Evolutionary conservation across 2,113 vertebrate genomes (phyloP), one percentile per base, ranked within the genome.

Genomic region (Tylochromis polylepis): DNA sequence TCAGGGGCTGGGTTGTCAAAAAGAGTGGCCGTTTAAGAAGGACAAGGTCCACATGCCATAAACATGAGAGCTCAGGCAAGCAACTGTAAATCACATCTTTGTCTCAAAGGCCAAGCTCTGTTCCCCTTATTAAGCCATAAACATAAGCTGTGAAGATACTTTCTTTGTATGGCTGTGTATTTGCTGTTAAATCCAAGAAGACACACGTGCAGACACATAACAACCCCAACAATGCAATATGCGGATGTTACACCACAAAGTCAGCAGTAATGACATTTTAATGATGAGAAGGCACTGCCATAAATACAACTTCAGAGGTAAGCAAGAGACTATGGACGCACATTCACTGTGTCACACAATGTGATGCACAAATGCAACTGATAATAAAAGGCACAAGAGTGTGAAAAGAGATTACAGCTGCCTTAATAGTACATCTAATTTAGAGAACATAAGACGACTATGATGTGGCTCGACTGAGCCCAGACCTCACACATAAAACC

Each of bases 11-110:
- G 65, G 83, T 55, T 77, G 43, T 58, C 27, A 84, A 75, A 70
- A 85, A 65, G 57, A 7, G 65, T 87, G 36, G 84, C 34, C 8
- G 8, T 81, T 91, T 87, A 12, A 20, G 10, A 4, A 83, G 92
- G 82, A 88, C 93, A 95, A 92, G 46, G 94, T 95, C 86, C 93
- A 90, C 0, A 16, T 4, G 7, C 75, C 85, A 92, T 94, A 94
- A 94, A 95, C 81, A 89, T 18, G 60, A 83, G 29, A 81, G 84
- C 51, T 84, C 55, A 59, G 55, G 36, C 81, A 81, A 41, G 60
- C 29, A 22, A 83, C 83, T 41, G 22, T 88, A 87, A 90, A 79
- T 70, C 5, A 38, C 16, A 27, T 8, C 11, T 77, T 24, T 8
- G 85, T 90, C 49, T 85, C 88, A 94, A 94, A 94, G 87, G 90